Evolutionary conservation across 2,888 invertebrate species (phyloP).

Genomic region (Anoncus sp.): DNA sequence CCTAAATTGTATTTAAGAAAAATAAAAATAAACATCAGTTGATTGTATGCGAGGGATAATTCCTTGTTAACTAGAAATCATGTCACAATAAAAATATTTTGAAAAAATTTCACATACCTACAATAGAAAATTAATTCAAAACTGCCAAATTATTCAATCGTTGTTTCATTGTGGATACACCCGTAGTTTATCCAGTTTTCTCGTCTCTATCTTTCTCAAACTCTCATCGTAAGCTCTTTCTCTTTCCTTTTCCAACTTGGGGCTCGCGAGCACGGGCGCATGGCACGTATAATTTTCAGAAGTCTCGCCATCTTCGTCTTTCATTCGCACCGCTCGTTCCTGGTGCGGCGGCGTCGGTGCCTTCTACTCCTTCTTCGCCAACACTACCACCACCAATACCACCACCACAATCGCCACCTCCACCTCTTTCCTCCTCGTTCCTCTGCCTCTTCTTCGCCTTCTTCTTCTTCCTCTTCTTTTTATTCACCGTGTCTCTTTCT

Average conservation of each 20-base stretch:
- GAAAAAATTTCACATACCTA: no score
- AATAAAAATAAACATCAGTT: no score
- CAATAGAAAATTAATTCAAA: no score
- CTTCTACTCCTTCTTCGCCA: slow-evolving; percentile 57
- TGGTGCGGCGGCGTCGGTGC: slow-evolving; percentile 60
- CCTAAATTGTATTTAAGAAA: no score
- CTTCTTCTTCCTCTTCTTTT: slow-evolving; percentile 6
- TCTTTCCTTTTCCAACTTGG: slow-evolving; percentile 62
- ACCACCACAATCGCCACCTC: slow-evolving; percentile 32
- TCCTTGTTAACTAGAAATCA: neutral
- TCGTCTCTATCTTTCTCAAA: slow-evolving; percentile 16
- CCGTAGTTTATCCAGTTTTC: slow-evolving; percentile 14
- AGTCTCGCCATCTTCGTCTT: slow-evolving; percentile 65
- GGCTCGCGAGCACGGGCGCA: slow-evolving; percentile 69
- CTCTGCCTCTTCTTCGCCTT: slow-evolving; percentile 29
- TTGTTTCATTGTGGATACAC: slow-evolving; percentile 27
- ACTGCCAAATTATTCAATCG: neutral
- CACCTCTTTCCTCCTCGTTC: slow-evolving; percentile 52
- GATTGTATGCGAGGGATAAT: neutral
- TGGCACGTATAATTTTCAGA: slow-evolving; percentile 80
- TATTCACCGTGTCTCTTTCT: slow-evolving; percentile 16
- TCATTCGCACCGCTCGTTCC: slow-evolving; percentile 62
- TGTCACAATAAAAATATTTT: no score
- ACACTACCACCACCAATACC: slow-evolving; percentile 15
- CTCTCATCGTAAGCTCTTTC: slow-evolving; percentile 31